Percentiles rank a stretch among this genome's conserved stretches.
Evolutionary conservation across 1,140 invertebrate species (phyloP).

Genomic region (Gyrodactylus bullatarudis): DNA sequence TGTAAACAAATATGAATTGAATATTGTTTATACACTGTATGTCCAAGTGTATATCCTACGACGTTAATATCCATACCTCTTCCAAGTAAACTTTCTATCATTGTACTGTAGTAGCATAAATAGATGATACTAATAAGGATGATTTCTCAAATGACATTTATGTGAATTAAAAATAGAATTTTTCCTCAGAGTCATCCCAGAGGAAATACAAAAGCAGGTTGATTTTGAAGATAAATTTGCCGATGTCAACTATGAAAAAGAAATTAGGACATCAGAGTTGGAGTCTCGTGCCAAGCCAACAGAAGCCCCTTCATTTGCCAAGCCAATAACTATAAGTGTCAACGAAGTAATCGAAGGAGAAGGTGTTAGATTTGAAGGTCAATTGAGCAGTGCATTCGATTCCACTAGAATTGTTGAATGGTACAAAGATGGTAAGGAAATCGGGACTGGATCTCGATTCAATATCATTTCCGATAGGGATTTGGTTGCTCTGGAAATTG

Average conservation of each 20-base stretch:
- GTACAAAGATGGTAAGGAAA: neutral
- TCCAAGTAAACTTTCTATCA: too few species aligned
- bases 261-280: neutral
- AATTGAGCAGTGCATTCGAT: neutral
- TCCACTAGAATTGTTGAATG: neutral
- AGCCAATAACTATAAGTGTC: neutral
- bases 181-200: neutral
- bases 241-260: neutral
- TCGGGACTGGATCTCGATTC: slow-evolving; percentile 1
- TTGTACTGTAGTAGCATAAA: too few species aligned
- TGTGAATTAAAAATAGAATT: neutral
- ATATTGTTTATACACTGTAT: too few species aligned
- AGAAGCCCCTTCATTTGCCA: neutral
- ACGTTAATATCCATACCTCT: too few species aligned
- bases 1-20: too few species aligned
- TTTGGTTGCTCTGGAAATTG: neutral
- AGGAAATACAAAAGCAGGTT: neutral
- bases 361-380: neutral
- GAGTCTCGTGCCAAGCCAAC: neutral
- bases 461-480: neutral
- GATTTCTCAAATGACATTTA: neutral
- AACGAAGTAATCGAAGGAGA: neutral
- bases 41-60: too few species aligned
- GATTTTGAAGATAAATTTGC: neutral
- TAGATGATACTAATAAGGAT: too few species aligned